Conservation (phyloP, 2,888 invertebrate genomes). For the Lycocerus yunnanus region DNA sequence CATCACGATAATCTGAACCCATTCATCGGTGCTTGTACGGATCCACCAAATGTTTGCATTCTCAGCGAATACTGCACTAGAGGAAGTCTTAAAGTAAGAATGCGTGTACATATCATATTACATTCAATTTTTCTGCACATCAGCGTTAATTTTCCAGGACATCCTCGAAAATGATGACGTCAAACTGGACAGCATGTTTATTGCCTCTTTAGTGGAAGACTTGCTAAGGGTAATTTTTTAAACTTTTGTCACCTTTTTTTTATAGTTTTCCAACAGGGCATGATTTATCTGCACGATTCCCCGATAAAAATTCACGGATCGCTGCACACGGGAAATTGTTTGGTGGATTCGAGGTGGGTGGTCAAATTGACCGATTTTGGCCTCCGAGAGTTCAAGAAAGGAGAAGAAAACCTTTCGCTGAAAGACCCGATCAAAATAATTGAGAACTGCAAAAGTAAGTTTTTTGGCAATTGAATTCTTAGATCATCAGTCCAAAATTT, state of each 20-base stretch:
- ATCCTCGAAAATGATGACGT: constrained; percentile 94
- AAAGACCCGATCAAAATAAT: constrained; percentile 64
- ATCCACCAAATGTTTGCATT: constrained; percentile 87
- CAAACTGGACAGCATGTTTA: constrained; percentile 94
- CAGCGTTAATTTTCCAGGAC: constrained; percentile 63
- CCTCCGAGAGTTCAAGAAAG: constrained; percentile 81
- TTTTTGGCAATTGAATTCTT: neutral
- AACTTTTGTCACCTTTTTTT: neutral
- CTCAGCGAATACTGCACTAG: constrained; percentile 88
- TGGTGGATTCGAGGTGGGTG: constrained; percentile 95
- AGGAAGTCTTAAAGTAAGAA: constrained; percentile 82
- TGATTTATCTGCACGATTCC: constrained; percentile 89
- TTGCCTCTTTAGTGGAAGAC: constrained; percentile 92
- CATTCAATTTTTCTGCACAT: neutral
- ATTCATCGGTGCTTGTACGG: constrained; percentile 90
- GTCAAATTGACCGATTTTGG: constrained; percentile 93
- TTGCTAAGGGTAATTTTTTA: constrained; percentile 80
- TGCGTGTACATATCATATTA: neutral
- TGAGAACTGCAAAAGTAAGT: constrained; percentile 74
- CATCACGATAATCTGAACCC: constrained; percentile 91
- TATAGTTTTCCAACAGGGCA: constrained; percentile 65
- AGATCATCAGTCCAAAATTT: constrained; percentile 11
- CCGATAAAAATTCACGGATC: constrained; percentile 86
- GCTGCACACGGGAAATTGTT: constrained; percentile 86
- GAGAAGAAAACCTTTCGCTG: constrained; percentile 66